A percentile compares a stretch with the other conserved stretches of the same genome.
Conservation (phyloP, 2,797 vertebrate species). For the Rhynchonycteris naso region DNA sequence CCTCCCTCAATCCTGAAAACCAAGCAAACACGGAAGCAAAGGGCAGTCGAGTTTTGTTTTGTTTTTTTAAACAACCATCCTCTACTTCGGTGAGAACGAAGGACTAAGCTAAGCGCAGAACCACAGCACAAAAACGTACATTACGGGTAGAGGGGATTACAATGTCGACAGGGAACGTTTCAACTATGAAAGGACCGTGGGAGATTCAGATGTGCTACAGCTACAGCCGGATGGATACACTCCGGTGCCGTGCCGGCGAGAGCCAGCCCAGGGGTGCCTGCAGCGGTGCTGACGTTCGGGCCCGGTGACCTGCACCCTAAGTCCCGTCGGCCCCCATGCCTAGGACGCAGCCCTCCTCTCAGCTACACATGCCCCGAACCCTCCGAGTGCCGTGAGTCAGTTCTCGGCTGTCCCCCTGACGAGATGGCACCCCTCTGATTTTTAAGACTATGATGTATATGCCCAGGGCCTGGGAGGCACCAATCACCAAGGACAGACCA, state of each 20-base stretch:
- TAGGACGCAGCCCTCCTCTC: neutral
- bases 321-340: accelerated
- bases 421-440: accelerated
- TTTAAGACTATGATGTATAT: neutral
- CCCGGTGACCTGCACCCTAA: accelerated
- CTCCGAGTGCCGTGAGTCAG: too few relatives aligned
- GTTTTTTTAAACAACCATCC: neutral
- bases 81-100: neutral
- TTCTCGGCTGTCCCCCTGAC: accelerated
- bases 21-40: accelerated
- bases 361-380: neutral
- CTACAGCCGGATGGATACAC: neutral
- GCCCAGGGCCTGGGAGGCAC: neutral
- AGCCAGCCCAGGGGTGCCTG: neutral
- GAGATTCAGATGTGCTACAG: neutral
- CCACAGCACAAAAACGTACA: accelerated
- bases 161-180: neutral
- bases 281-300: neutral
- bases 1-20: neutral
- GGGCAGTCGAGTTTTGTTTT: accelerated
- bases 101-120: neutral
- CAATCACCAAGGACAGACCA: neutral
- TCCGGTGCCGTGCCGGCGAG: accelerated
- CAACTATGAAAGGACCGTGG: neutral
- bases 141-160: accelerated